Percentiles rank a stretch among this genome's conserved stretches.
phyloP scores from a whole-genome alignment of 2,797 vertebrate genomes.

The Macrochelys suwanniensis region DNA sequence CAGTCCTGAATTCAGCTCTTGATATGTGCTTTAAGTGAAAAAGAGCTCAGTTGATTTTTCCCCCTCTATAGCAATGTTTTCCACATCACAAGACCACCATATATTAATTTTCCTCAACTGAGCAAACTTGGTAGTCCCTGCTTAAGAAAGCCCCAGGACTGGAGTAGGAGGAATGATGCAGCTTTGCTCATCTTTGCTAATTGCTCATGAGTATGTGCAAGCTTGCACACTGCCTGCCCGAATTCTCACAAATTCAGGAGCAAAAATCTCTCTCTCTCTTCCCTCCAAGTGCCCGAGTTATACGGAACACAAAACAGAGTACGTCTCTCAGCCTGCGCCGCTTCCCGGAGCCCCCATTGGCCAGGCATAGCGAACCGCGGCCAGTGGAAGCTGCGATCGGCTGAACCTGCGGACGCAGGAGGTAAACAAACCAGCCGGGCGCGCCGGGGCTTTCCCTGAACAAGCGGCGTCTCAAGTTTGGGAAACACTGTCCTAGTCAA shows the following conservation, averaged over 20 bases:
- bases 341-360: no score
- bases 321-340: no score
- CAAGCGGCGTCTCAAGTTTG: no score
- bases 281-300: background rate
- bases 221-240: background rate
- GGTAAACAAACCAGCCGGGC: no score
- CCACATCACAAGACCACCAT: background rate
- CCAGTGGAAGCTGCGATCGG: no score
- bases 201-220: background rate
- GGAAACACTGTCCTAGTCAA: no score
- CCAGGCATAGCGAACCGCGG: no score
- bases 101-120: background rate
- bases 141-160: background rate
- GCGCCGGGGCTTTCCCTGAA: no score
- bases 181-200: background rate
- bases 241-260: background rate
- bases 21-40: fast-evolving
- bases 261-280: background rate
- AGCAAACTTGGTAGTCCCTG: background rate
- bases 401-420: no score
- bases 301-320: background rate
- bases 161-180: background rate
- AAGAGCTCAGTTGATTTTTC: background rate
- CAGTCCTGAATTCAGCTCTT: background rate
- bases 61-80: fast-evolving